Percentiles rank a stretch among this genome's conserved stretches.
Evolutionary conservation across 2,797 vertebrate genomes (phyloP).

Genomic region (Oryzias dopingdopingensis): DNA sequence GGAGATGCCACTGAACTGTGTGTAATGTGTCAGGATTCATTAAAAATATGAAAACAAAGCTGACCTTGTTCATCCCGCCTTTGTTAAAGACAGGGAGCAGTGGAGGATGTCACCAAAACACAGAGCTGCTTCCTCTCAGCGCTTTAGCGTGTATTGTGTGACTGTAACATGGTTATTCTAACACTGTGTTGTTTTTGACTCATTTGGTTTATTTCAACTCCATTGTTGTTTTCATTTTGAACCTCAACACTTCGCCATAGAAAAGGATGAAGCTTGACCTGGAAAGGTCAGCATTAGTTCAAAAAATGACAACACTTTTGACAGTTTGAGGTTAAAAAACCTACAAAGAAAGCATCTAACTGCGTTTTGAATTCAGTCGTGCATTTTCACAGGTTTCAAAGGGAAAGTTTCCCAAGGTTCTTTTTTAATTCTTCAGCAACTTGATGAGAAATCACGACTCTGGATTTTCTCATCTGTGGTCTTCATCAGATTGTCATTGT

Average conservation of each 20-base stretch:
- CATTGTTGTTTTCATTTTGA: too few relatives aligned
- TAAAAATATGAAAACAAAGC: constrained; percentile 21
- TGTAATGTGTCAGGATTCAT: constrained; percentile 13
- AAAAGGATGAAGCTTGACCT: too few relatives aligned
- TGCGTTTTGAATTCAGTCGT: too few relatives aligned
- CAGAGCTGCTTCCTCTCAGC: constrained; percentile 22
- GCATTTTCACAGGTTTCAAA: background rate
- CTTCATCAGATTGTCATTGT: too few relatives aligned
- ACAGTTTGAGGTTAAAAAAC: constrained; percentile 22
- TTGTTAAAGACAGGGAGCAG: constrained; percentile 8
- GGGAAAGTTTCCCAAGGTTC: too few relatives aligned
- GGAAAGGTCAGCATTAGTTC: constrained; percentile 40
- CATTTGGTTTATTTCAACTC: too few relatives aligned
- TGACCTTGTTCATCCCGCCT: constrained; percentile 37
- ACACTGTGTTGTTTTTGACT: too few relatives aligned
- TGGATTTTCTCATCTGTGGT: too few relatives aligned
- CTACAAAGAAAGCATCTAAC: background rate
- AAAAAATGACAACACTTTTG: constrained; percentile 24
- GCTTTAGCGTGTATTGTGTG: constrained; percentile 32
- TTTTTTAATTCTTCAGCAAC: too few relatives aligned
- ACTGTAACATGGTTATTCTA: too few relatives aligned
- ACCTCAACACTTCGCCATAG: too few relatives aligned
- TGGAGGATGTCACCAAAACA: constrained; percentile 22
- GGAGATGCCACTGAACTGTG: constrained; percentile 18
- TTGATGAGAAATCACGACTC: too few relatives aligned